Base-by-base conservation (phyloP, 2,888 invertebrate genomes). In the Phlogophora meticulosa region DNA sequence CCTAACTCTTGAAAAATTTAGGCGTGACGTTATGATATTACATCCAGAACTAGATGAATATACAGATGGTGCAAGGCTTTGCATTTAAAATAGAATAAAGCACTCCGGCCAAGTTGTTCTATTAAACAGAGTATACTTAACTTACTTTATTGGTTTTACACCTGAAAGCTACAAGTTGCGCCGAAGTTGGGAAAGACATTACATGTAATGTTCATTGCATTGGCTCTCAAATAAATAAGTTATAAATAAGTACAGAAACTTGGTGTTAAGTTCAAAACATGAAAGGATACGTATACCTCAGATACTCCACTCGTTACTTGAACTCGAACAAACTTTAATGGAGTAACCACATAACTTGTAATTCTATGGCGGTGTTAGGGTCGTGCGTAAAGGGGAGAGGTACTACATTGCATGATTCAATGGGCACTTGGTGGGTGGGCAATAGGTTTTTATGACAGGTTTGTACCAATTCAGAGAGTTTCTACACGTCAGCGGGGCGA, bases 131-230 rank as follows among this genome's bases (percentile, higher is more conserved):
- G 17, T 20, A 49, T 56, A 17, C 1, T 17, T 67, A 20, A 24
- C 42, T 2, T 15, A 48, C 36, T 65, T 71, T 65, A 72, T 49
- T 38, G 48, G 17, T 28, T 58, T 42, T 10, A 1, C 40, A 56
- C 20, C 52, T 52, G 15, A 58, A 57, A 53, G 51, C 22, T 11
- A 34, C 28, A 46, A 64, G 15, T 74, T 55, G 40, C 1, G 20
- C 9, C 9, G 4, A 52, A 65, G 20, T 71, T 72, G 13, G n/a
- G 3, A 24, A 73, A 65, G 20, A 38, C 65, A 57, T 71, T 38
- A 57, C 22, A 52, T 64, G 53, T 53, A 45, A 65, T 53, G 40
- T 65, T 57, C 42, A 71, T 55, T 72, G 52, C 66, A 73, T 34
- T 20, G 57, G 34, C 36, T 55, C 17, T 58, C 43, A 49, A 59